Evolutionary conservation across 1,140 invertebrate species (phyloP), one percentile per base, ranked within the genome.

Genomic region (Neuroterus valhalla): DNA sequence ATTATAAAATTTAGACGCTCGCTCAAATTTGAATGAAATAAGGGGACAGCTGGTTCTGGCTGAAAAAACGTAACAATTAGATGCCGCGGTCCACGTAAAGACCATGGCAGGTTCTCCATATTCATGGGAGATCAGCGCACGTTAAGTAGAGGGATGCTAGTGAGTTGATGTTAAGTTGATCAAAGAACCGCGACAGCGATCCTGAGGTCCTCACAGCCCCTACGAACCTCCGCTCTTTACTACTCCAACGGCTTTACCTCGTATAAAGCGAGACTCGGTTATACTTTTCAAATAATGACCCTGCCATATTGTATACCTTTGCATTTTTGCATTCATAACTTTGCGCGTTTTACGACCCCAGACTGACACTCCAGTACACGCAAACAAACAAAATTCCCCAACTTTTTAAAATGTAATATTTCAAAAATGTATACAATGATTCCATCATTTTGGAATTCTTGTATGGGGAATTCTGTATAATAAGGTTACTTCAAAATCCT

Each of bases 241-340:
- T 84, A 85, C 83, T 87, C 81, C 78, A 86, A 82, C 84, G 81
- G 80, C 81, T 76, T 77, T 77, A 77, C 67, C 70, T 70, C 15
- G 38, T 43, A 52, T 42, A 62, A 62, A 48, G 38, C 44, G 21
- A 75, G 45, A 43, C 55, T 71, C 81, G 81, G 81, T 82, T 84
- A 82, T 87, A 84, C 85, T 84, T 87, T 87, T 87, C 82, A 81
- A 87, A 87, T 88, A 88, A 88, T 87, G 85, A 88, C 77, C 83
- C 79, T 73, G 73, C 81, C 82, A 83, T 86, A 86, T 87, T 87
- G 86, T 87, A 87, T 88, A 88, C 80, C 79, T 88, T 87, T 87
- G 84, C 86, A 87, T 87, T 85, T 87, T 84, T 88, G 76, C 85
- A 86, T 84, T 83, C 82, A 86, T 67, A 74, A 79, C 69, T 76